Evolutionary conservation across 2,888 invertebrate species (phyloP).

Genomic region (Conomelus anceps): DNA sequence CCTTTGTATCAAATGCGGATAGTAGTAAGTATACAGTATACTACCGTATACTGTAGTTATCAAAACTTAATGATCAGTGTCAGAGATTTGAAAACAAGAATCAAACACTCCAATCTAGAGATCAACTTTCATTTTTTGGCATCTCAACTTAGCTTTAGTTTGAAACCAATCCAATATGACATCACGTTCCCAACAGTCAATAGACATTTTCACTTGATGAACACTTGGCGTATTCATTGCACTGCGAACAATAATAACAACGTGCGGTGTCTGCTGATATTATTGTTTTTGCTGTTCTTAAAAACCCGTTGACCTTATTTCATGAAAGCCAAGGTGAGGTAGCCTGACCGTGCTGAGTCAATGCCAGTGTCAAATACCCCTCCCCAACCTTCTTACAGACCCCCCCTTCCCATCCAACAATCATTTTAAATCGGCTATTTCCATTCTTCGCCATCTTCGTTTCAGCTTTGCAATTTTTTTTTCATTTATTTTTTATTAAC

Average conservation of each 20-base stretch:
- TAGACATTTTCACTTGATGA: not conserved
- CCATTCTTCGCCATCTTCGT: not conserved
- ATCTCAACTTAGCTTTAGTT: too few species aligned
- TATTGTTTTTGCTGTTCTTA: not conserved
- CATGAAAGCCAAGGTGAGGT: not conserved
- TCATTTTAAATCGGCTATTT: not conserved
- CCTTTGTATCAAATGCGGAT: too few species aligned
- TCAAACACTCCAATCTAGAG: not conserved
- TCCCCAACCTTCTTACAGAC: not conserved
- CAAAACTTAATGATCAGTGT: too few species aligned
- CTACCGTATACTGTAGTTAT: too few species aligned
- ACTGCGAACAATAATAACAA: not conserved
- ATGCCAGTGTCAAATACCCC: not conserved
- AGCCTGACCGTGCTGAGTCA: not conserved
- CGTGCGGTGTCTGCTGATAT: not conserved
- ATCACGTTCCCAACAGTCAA: not conserved
- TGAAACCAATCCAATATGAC: not conserved
- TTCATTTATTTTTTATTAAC: not conserved
- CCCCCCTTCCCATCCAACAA: not conserved
- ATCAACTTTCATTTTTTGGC: not conserved
- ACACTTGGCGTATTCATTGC: not conserved
- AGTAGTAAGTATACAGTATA: too few species aligned
- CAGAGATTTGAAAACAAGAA: not conserved
- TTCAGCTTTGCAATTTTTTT: not conserved
- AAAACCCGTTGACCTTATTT: not conserved